phyloP scores from a whole-genome alignment of 2,113 vertebrate genomes.

The Pteruthius melanotis region DNA sequence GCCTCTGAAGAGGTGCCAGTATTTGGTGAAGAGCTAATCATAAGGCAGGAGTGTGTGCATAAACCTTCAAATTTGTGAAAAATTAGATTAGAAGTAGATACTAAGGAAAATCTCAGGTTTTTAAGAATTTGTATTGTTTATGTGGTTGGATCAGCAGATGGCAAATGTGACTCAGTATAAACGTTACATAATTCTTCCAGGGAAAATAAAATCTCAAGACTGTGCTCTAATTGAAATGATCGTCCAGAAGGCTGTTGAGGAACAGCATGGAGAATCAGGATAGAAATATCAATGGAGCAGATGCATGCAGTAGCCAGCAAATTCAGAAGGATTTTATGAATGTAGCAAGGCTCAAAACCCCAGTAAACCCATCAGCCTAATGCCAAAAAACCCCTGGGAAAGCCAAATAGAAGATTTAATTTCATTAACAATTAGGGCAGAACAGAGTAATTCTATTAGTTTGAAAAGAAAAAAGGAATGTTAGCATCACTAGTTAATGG shows the following conservation, averaged over 20 bases:
- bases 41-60: neutral
- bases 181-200: conserved; percentile 39
- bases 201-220: conserved; percentile 53
- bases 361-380: neutral
- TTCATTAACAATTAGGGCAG: neutral
- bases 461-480: neutral
- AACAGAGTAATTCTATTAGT: neutral
- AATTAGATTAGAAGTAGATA: neutral
- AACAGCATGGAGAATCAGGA: neutral
- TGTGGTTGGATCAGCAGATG: conserved; percentile 57
- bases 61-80: neutral
- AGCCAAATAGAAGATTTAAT: neutral
- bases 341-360: neutral
- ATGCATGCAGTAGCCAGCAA: neutral
- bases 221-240: conserved; percentile 40
- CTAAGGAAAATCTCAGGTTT: neutral
- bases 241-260: conserved; percentile 2
- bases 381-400: neutral
- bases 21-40: neutral
- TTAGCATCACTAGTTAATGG: neutral
- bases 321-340: neutral
- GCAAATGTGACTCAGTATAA: conserved; percentile 60
- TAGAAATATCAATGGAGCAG: conserved; percentile 30
- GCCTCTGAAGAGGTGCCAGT: neutral
- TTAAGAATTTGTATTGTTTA: conserved; percentile 47